Percentiles rank a stretch among this genome's conserved stretches.
Evolutionary conservation across 2,113 vertebrate genomes (phyloP).

Genomic region (Neolamprologus brichardi): DNA sequence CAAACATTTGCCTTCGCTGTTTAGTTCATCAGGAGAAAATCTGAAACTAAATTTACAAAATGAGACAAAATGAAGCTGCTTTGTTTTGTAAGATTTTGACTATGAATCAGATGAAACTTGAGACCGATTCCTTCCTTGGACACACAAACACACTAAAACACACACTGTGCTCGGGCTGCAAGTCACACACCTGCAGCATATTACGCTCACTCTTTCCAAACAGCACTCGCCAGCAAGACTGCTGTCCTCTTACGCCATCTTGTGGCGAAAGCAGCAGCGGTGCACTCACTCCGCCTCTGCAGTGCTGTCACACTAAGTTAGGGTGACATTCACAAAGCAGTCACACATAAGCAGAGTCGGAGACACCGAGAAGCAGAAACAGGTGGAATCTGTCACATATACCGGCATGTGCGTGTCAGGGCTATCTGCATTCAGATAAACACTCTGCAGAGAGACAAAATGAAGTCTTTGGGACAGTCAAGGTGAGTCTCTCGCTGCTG

Average conservation of each 20-base stretch:
- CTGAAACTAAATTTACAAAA: background rate
- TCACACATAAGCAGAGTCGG: background rate
- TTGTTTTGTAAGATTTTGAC: background rate
- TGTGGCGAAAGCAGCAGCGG: background rate
- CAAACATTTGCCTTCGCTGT: constrained; percentile 20
- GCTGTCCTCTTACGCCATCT: constrained; percentile 41
- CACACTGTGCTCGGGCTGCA: background rate
- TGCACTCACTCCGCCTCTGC: constrained; percentile 9
- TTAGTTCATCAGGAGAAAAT: background rate
- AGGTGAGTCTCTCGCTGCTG: constrained; percentile 42
- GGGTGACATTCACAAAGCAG: constrained; percentile 1
- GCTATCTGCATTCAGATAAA: background rate
- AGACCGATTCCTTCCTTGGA: background rate
- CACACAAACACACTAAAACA: background rate
- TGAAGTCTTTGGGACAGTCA: constrained; percentile 19
- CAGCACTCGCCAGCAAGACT: rapidly evolving
- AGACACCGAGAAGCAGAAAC: background rate
- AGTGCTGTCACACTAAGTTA: constrained; percentile 32
- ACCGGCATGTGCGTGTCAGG: background rate
- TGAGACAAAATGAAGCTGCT: background rate
- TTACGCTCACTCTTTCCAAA: background rate
- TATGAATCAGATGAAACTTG: background rate
- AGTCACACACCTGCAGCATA: background rate
- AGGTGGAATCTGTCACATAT: background rate
- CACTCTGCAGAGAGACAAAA: background rate